Evolutionary conservation across 2,113 vertebrate species (phyloP).

Genomic region (Ptychochromis oligacanthus): DNA sequence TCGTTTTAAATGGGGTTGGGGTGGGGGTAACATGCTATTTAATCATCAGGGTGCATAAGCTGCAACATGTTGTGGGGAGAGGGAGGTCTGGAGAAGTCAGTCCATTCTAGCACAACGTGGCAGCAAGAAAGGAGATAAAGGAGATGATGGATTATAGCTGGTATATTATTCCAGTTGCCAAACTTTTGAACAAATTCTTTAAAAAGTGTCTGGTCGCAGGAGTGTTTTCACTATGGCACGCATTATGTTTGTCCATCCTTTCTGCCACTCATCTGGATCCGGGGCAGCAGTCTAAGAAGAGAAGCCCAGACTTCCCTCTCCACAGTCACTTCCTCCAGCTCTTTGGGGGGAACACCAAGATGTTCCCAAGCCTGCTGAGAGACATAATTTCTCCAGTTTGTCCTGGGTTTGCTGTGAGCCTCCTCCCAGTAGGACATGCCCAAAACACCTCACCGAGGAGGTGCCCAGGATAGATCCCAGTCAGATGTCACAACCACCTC

Average conservation of each 20-base stretch:
- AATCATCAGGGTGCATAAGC: neutral
- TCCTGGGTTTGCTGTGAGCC: neutral
- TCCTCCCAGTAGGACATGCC: neutral
- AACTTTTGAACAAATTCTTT: no score
- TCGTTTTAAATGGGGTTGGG: accelerated
- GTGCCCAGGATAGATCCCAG: neutral
- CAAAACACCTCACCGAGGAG: neutral
- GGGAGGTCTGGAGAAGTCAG: neutral
- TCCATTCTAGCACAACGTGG: neutral
- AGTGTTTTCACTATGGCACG: neutral
- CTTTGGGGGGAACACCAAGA: accelerated
- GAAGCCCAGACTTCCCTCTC: no score
- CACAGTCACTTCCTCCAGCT: neutral
- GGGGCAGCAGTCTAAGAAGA: no score
- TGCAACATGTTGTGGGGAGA: neutral
- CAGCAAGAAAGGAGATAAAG: neutral
- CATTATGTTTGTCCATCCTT: neutral
- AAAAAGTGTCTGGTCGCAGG: neutral
- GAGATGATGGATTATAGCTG: accelerated
- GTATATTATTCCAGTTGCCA: neutral
- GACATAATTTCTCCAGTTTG: neutral
- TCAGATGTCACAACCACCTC: neutral
- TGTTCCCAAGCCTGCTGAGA: no score
- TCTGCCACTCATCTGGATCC: neutral
- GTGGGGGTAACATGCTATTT: neutral